Evolutionary conservation across 2,888 invertebrate species (phyloP).

Genomic region (Cheilosia scutellata): DNA sequence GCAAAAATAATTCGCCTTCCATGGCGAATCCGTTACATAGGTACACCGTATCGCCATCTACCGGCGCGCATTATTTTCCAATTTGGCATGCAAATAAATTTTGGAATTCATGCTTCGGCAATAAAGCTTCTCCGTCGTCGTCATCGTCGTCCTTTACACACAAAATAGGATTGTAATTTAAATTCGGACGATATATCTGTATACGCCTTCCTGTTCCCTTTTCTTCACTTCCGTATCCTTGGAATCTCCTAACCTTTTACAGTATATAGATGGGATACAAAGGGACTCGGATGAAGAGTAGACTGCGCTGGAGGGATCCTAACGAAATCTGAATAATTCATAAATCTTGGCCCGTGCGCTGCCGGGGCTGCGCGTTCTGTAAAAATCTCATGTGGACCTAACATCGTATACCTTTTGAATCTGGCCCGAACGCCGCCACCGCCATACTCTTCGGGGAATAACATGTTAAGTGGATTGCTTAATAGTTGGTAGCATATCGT

Average conservation of each 20-base stretch:
- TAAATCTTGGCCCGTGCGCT: slow-evolving; percentile 58
- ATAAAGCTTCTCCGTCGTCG: slow-evolving; percentile 51
- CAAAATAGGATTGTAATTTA: slow-evolving; percentile 71
- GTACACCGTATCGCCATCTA: slow-evolving; percentile 59
- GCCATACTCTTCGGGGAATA: slow-evolving; percentile 18
- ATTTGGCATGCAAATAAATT: slow-evolving; percentile 75
- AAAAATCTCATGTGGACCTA: slow-evolving; percentile 51
- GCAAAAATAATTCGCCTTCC: slow-evolving; percentile 55
- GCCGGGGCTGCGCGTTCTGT: slow-evolving; percentile 27
- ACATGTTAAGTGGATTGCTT: slow-evolving; percentile 68
- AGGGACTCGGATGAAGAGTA: background rate
- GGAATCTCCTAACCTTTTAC: slow-evolving; percentile 42
- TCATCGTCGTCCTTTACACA: slow-evolving; percentile 34
- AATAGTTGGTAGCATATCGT: slow-evolving; percentile 52
- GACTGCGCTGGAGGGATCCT: slow-evolving; percentile 15
- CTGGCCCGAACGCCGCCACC: background rate
- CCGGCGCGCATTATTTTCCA: slow-evolving; percentile 70
- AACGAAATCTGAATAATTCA: slow-evolving; percentile 68
- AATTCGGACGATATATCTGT: slow-evolving; percentile 64
- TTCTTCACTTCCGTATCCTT: slow-evolving; percentile 61
- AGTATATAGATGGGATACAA: background rate
- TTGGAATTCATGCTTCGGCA: slow-evolving; percentile 62
- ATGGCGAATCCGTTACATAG: background rate
- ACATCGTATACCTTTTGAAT: slow-evolving; percentile 46
- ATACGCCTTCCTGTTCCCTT: slow-evolving; percentile 59